These are phyloP conservation scores for Seriola dumerili DNA, from an alignment of 2,113 vertebrate genomes.

Conservation along the genomic window DNA sequence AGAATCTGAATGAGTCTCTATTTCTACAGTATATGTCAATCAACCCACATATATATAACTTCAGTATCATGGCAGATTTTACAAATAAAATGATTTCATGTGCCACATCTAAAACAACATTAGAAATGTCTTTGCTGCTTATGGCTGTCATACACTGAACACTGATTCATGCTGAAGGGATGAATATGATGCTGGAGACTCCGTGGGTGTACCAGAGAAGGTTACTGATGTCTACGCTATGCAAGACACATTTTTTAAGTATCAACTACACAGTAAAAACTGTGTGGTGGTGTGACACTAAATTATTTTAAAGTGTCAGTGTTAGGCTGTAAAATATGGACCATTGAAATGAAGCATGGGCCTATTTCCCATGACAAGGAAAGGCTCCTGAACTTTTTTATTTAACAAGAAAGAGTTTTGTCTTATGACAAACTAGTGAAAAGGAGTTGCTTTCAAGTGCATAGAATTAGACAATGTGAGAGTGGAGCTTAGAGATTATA, in stretches of 20 bases:
- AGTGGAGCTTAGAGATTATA: background rate
- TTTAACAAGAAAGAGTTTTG: too few relatives aligned
- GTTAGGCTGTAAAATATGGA: background rate
- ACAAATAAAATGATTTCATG: background rate
- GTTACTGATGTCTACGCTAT: constrained; percentile 2
- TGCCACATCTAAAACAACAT: background rate
- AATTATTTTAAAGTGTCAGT: background rate
- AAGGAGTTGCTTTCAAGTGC: background rate
- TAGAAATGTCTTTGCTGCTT: background rate
- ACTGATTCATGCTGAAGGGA: background rate
- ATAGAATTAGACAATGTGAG: too few relatives aligned
- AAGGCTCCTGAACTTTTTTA: too few relatives aligned
- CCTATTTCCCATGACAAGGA: background rate
- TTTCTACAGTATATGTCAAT: background rate
- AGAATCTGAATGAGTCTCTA: background rate
- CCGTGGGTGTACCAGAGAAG: constrained; percentile 3
- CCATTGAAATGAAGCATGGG: background rate
- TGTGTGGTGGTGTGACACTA: background rate
- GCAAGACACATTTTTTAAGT: background rate
- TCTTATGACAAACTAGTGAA: too few relatives aligned
- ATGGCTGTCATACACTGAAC: background rate
- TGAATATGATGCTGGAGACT: constrained; percentile 1
- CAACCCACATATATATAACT: background rate
- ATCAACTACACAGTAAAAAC: background rate
- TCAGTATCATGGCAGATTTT: background rate